Percentiles rank a stretch among this genome's conserved stretches.
phyloP scores from a whole-genome alignment of 2,113 vertebrate species.

The human region DNA sequence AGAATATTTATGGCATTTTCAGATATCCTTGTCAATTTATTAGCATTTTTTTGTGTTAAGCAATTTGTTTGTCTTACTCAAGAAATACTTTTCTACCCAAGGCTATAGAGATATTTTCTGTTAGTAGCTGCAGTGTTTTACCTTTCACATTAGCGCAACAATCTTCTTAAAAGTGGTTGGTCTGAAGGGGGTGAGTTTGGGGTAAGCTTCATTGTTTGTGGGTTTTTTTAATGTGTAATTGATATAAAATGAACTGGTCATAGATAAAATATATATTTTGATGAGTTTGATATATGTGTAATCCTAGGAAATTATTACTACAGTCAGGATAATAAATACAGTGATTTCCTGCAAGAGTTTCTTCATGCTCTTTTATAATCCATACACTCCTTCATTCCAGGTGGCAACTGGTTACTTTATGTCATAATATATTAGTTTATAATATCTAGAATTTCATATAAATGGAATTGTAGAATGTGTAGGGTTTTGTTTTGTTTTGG shows the following conservation, averaged over 20 bases:
- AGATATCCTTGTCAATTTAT: not conserved
- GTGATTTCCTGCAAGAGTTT: not conserved
- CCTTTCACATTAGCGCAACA: not conserved
- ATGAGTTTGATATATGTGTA: not conserved
- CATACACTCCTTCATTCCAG: not conserved
- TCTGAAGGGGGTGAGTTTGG: not conserved
- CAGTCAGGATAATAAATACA: not conserved
- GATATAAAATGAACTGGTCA: not conserved
- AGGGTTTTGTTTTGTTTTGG: no score
- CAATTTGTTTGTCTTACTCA: not conserved
- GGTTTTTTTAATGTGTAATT: not conserved
- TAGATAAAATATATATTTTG: not conserved
- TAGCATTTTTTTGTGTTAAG: not conserved
- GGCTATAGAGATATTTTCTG: not conserved
- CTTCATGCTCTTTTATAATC: not conserved
- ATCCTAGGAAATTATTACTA: not conserved
- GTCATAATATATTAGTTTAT: not conserved
- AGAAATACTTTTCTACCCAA: not conserved
- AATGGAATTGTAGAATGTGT: no score
- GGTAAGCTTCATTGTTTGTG: not conserved
- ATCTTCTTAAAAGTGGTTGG: not conserved
- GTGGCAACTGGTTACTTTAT: not conserved
- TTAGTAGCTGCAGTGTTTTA: not conserved
- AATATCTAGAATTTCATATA: not conserved
- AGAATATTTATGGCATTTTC: not conserved